A percentile compares a stretch with the other conserved stretches of the same genome.
Conservation (phyloP, 2,113 vertebrate species). For the Hyperopisus bebe region DNA sequence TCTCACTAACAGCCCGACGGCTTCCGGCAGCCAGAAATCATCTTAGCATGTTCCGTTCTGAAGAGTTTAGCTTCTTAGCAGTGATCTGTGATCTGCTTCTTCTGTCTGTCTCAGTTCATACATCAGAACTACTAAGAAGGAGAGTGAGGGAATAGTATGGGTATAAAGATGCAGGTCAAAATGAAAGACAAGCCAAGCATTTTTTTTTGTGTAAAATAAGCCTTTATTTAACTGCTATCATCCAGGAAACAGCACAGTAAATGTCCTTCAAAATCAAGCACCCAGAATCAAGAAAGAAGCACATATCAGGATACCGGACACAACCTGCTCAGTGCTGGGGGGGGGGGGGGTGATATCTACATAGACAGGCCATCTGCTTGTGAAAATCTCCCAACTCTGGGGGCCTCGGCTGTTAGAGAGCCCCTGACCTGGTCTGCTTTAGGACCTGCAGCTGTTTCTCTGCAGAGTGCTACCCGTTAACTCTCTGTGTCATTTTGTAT, state of each 20-base stretch:
- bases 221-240: neutral
- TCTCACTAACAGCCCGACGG: neutral
- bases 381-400: neutral
- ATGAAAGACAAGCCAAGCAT: neutral
- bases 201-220: constrained; percentile 9
- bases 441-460: neutral
- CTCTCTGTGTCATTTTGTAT: neutral
- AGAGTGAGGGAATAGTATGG: neutral
- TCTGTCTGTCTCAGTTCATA: neutral
- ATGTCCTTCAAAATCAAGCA: neutral
- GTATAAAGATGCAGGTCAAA: neutral
- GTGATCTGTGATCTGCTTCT: neutral
- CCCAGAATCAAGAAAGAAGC: neutral
- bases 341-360: neutral
- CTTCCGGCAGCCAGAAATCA: neutral
- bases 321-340: neutral
- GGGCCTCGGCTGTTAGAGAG: neutral
- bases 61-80: neutral
- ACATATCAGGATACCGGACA: neutral
- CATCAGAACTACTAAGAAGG: neutral
- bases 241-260: constrained; percentile 8
- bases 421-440: neutral
- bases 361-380: neutral
- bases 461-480: neutral
- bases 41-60: neutral